Conservation (phyloP, 2,113 vertebrate genomes). For the Paracanthobrama guichenoti region DNA sequence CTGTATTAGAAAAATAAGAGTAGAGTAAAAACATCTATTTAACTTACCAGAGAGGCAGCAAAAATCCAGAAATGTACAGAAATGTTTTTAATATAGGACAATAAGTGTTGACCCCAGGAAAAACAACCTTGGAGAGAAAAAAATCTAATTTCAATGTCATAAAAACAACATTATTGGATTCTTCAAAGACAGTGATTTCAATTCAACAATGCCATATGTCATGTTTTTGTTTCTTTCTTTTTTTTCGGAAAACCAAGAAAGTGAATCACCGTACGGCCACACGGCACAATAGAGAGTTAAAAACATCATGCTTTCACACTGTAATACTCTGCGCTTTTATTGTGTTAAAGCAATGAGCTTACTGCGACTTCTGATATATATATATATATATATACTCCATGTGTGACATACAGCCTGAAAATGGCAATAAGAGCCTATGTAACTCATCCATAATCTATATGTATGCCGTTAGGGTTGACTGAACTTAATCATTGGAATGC, state of each 20-base stretch:
- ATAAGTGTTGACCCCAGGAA: not conserved
- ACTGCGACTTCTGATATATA: not conserved
- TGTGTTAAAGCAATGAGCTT: not conserved
- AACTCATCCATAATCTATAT: slow-evolving; percentile 8
- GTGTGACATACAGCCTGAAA: not conserved
- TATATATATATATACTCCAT: not conserved
- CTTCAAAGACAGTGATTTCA: not conserved
- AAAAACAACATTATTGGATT: not conserved
- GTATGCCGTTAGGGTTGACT: slow-evolving; percentile 1
- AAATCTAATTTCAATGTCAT: not conserved
- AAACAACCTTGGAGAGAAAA: not conserved
- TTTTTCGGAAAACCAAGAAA: not conserved
- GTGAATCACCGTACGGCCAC: not conserved
- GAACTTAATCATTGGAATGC: slow-evolving; percentile 41
- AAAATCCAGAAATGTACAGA: not conserved
- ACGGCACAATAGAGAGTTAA: not conserved
- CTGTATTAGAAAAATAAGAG: not conserved
- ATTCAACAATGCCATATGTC: not conserved
- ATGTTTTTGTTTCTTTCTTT: too few relatives aligned
- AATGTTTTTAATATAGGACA: not conserved
- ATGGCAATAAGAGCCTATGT: not conserved
- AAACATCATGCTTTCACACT: not conserved
- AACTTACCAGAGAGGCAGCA: not conserved
- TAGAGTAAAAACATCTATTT: not conserved
- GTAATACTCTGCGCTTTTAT: not conserved